Evolutionary conservation across 1,140 invertebrate genomes (phyloP), one percentile per base, ranked within the genome.

Genomic region (Agrilus planipennis): DNA sequence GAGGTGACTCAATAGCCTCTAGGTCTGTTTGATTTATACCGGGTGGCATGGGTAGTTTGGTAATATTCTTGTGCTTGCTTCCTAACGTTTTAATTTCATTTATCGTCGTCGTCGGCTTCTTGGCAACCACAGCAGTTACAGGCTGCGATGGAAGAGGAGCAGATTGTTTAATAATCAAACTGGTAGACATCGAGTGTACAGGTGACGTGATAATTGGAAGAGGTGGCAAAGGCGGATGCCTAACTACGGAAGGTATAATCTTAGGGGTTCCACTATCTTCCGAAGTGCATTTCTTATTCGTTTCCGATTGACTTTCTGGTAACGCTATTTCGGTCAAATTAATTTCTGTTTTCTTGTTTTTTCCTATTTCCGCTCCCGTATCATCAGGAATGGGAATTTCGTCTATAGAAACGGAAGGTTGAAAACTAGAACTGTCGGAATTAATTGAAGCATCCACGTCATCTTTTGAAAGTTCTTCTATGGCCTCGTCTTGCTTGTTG

Each of bases 41-140:
- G n/a, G 85, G 85, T 21, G 85, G 85, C 69, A 89, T 72, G 3
- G 85, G 86, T 45, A 89, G 58, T 42, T 77, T 79, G 2, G 81
- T 79, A 15, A 86, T 62, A 49, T 72, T 77, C 48, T 75, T 76
- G n/a, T 71, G 73, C 48, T 74, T 76, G 14, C 20, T 32, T 17
- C 34, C 11, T 28, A 38, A 31, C 9, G 20, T 32, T 30, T 22
- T 30, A 14, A 39, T 35, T 12, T 21, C 12, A 10, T 38, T 29
- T 32, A 32, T 16, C 11, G 15, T 29, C 17, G 20, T 39, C n/a
- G 21, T 21, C 3, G 20, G 19, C 12, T 11, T 7, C n/a, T 18
- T 7, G 4, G 44, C 40, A 15, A 39, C 43, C 9, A 35, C 44
- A 23, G 22, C 38, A 16, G 46, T 19, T 16, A 41, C 30, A 27